Base-by-base conservation (phyloP, 2,888 invertebrate genomes). In the Tubulanus polymorphus region DNA sequence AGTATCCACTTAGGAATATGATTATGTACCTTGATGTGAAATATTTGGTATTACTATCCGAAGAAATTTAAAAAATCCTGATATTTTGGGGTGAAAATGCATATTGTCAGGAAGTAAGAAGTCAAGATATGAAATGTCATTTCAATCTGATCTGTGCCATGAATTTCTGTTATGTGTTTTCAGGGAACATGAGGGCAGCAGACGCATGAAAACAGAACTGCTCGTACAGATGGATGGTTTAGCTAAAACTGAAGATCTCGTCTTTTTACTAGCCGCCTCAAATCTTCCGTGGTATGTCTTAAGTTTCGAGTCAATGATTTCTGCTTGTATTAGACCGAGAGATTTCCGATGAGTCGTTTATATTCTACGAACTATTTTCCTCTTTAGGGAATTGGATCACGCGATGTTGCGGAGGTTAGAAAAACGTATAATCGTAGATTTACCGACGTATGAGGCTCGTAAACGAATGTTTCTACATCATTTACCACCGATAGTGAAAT, bases 371-470 rank as follows among this genome's bases (percentile, higher is more conserved):
- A 8, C 12, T 23, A n/a, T 27, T 48, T 48, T 28, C 27, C n/a
- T 48, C 23, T n/a, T 48, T 68, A 89, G 89, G 88, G 90, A 91
- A 73, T 84, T 95, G 60, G 94, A 94, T 74, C 83, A 87, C 61
- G 93, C 95, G 0, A 86, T 95, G 80, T 79, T 95, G 37, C 81
- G 95, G 41, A 84, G 95, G 54, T 83, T 95, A 54, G 95, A 95
- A 72, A 93, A 93, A 74, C 84, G 91, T 51, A 87, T 95, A 57
- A 81, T 88, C 51, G 87, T 93, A 0, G 87, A 88, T 29, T 79
- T 93, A 32, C 95, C 95, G 0, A 84, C 86, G 61, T 71, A 73
- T 35, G 80, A 83, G 27, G 86, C 88, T 0, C 83, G 94, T n/a
- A 71, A 77, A 35, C 80, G 83, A 35, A 85, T 95, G 67, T 87